Base-by-base conservation (phyloP, 2,797 vertebrate species). In the Allobates femoralis region DNA sequence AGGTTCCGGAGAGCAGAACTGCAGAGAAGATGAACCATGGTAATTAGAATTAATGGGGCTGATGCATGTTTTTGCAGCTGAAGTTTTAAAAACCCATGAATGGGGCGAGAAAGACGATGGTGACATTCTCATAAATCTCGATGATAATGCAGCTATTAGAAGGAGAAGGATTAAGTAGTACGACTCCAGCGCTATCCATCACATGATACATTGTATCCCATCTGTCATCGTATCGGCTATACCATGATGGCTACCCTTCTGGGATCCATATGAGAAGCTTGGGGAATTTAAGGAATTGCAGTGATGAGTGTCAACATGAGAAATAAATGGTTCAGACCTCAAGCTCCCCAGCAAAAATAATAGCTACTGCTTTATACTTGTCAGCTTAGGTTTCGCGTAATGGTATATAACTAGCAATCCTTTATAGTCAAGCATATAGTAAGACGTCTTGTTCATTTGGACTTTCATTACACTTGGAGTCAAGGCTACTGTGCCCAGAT, bases 21-120 rank as follows among this genome's bases (percentile, higher is more conserved):
- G 94, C 95, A 93, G 93, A 94, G 94, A 95, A 94, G 94, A 96
- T 95, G 95, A 95, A 96, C 95, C 93, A 94, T 95, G 95, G 96
- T 97, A 96, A 97, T 97, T 96, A 95, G 93, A 97, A 97, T 96
- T 96, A 97, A 97, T 96, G 95, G 95, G 94, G 94, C 94, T 93
- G 94, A 95, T 95, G 93, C 95, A 91, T 95, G 91, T 94, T 95
- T 94, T 93, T 93, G 94, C 94, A 94, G 94, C 94, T 95, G 94
- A 95, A 96, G 93, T 95, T 95, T 95, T 94, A 90, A 94, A 95
- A 83, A 94, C 91, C 94, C 92, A 91, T 92, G 92, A 95, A 95
- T 95, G 94, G 94, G 93, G 91, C 90, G 92, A 91, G 90, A 93
- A 94, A 95, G 95, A 95, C 93, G 94, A 94, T 94, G 93, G 93